Evolutionary conservation across 2,888 invertebrate species (phyloP).

Genomic region (Diarsia dahlii): DNA sequence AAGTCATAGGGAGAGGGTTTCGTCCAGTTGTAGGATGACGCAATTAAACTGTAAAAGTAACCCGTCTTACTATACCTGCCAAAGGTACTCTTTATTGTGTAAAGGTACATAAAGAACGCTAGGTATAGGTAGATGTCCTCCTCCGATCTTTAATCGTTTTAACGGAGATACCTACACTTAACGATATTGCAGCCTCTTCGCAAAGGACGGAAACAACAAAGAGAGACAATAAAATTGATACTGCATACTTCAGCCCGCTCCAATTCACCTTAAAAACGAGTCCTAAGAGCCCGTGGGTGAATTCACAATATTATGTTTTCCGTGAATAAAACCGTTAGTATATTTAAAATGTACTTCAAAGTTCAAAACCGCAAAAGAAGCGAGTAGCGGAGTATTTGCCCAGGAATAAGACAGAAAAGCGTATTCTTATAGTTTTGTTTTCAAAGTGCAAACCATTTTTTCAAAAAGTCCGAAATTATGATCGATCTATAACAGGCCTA

Average conservation of each 20-base stretch:
- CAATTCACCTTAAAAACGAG: neutral
- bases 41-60: neutral
- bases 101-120: neutral
- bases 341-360: neutral
- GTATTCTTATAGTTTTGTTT: neutral
- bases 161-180: conserved; percentile 38
- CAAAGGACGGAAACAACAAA: conserved; percentile 37
- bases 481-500: neutral
- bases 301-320: neutral
- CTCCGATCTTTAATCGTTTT: conserved; percentile 9
- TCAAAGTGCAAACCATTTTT: neutral
- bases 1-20: neutral
- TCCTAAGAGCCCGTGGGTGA: neutral
- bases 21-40: neutral
- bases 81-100: neutral
- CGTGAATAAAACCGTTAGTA: no score
- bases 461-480: neutral
- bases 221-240: conserved; percentile 35
- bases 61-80: neutral
- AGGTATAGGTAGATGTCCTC: neutral
- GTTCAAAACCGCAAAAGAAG: neutral
- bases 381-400: neutral
- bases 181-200: conserved; percentile 48
- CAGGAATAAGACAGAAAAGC: neutral
- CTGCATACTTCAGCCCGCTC: neutral